Conservation (phyloP, 1,140 invertebrate species). For the Scaptodrosophila lebanonensis region DNA sequence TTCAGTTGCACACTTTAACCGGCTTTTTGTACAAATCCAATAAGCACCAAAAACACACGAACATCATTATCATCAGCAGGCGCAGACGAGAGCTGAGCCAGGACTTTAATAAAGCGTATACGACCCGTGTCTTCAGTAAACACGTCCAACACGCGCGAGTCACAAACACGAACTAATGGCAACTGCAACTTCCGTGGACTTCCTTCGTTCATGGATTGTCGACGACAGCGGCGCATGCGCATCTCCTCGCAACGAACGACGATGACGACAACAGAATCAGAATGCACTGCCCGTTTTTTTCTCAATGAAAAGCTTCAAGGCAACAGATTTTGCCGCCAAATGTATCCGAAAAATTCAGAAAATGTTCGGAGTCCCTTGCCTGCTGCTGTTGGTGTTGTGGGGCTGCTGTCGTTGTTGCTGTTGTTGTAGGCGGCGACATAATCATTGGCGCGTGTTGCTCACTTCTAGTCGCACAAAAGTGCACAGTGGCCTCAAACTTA, state of each 20-base stretch:
- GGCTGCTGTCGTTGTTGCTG: slow-evolving; percentile 21
- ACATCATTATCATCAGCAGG: slow-evolving; percentile 13
- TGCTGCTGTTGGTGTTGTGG: slow-evolving; percentile 30
- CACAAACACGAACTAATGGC: slow-evolving; percentile 58
- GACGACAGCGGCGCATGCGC: slow-evolving; percentile 47
- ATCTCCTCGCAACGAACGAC: too few species aligned
- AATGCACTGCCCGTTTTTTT: too few species aligned
- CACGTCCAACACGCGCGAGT: slow-evolving; percentile 46
- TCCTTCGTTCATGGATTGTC: slow-evolving; percentile 1
- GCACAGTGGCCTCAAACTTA: too few species aligned
- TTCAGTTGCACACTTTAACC: slow-evolving; percentile 46
- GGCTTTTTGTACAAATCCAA: slow-evolving; percentile 61
- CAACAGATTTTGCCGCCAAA: slow-evolving; percentile 41
- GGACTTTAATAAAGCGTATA: slow-evolving; percentile 28
- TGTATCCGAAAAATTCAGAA: slow-evolving; percentile 37
- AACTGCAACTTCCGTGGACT: slow-evolving; percentile 5
- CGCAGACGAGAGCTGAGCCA: not conserved
- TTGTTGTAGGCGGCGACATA: slow-evolving; percentile 63
- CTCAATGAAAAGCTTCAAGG: slow-evolving; percentile 65
- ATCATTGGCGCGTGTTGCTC: slow-evolving; percentile 72
- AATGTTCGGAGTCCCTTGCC: slow-evolving; percentile 48
- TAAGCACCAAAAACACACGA: slow-evolving; percentile 23
- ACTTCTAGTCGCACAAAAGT: slow-evolving; percentile 65
- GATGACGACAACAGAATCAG: too few species aligned
- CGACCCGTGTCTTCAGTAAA: slow-evolving; percentile 33